These are phyloP conservation scores for Nycticorax nycticorax DNA, from an alignment of 2,113 vertebrate species.

Conservation along the genomic window DNA sequence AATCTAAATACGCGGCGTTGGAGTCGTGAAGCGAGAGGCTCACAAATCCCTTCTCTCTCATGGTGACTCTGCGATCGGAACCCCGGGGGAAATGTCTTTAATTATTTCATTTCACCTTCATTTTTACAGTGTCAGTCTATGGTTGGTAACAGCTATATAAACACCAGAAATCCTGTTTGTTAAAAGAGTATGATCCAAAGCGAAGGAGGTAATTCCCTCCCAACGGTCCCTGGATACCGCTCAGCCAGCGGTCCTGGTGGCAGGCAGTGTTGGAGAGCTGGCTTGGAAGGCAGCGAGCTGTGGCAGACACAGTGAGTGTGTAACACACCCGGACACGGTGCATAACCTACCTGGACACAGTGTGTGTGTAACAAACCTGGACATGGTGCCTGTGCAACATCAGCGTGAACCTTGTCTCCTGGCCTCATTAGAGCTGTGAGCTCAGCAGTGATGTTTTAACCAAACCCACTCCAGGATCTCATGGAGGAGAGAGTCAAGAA, in stretches of 20 bases:
- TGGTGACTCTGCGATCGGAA: neutral
- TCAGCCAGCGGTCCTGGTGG: neutral
- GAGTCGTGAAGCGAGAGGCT: neutral
- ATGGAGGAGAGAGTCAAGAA: neutral
- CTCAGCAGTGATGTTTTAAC: neutral
- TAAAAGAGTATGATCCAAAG: neutral
- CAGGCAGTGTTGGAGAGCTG: neutral
- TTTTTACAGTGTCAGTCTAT: neutral
- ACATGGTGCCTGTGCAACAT: neutral
- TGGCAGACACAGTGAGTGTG: rapidly evolving
- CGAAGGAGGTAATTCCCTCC: neutral
- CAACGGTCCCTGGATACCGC: rapidly evolving
- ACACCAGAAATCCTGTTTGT: neutral
- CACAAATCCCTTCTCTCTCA: neutral
- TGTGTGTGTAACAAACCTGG: neutral
- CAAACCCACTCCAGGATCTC: neutral
- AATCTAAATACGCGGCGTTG: rapidly evolving
- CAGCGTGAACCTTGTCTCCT: neutral
- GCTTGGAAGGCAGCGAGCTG: neutral
- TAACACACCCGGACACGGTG: neutral
- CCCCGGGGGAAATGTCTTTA: neutral
- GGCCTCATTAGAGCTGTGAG: neutral
- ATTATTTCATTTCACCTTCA: neutral
- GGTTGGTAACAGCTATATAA: neutral
- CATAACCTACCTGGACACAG: neutral